Evolutionary conservation across 1,140 invertebrate genomes (phyloP), one percentile per base, ranked within the genome.

Genomic region (Hyles vespertilio): DNA sequence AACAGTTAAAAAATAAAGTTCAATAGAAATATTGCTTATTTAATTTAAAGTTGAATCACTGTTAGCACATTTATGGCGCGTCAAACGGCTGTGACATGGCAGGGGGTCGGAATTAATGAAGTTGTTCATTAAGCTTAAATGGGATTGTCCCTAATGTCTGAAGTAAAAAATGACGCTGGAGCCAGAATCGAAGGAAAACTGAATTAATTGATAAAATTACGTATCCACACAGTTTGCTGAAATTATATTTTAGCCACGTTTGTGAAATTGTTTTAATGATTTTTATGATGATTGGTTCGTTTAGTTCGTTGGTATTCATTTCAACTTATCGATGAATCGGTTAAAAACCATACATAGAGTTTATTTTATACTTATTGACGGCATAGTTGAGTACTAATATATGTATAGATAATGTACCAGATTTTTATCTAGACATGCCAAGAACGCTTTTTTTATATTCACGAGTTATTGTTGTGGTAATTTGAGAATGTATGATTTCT

Each of bases 51-150:
- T 48, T 48, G 12, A 10, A 51, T 10, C 9, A 32, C 50, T 51
- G 50, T 9, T 34, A 9, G 6, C 32, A 32, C 33, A 33, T 33
- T 33, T 9, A 22, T 32, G 32, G 4, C n/a, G 22, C 47, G 12
- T 22, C 50, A 44, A 63, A 52, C 54, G 58, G 49, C 60, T 56
- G 63, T 63, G 66, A 71, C 67, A 64, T 63, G 48, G 60, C 65
- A 60, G 66, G 67, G 73, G 67, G 53, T 22, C 54, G 48, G 69
- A 74, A 81, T 79, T 79, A 81, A 81, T 79, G 74, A 81, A 79
- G 67, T 74, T 79, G 74, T 79, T 79, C 77, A 78, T 79, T 78
- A 76, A 74, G 72, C 70, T 74, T 71, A 76, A 81, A 71, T 79
- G 65, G 67, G 67, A 79, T 79, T 76, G 70, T 75, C 74, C 69